Evolutionary conservation across 1,140 invertebrate species (phyloP).

Genomic region (Lineus longissimus): DNA sequence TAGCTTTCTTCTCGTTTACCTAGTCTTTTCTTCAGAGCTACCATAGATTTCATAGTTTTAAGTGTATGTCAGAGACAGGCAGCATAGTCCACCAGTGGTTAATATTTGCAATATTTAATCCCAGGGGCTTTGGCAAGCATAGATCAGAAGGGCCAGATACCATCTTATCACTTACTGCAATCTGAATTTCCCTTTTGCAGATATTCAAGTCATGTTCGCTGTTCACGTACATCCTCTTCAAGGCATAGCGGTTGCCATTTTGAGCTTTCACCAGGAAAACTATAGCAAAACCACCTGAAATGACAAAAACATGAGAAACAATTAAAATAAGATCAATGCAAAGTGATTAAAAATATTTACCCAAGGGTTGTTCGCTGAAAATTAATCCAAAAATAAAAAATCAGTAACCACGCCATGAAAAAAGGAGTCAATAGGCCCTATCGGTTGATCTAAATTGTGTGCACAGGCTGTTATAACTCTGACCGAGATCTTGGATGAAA

Average conservation of each 20-base stretch:
- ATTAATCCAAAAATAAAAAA: background rate
- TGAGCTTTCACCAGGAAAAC: constrained; percentile 77
- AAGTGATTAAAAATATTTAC: constrained; percentile 8
- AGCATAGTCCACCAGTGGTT: no score
- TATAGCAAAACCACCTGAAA: constrained; percentile 84
- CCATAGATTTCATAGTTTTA: no score
- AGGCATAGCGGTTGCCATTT: constrained; percentile 70
- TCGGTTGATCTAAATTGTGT: no score
- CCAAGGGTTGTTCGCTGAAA: background rate
- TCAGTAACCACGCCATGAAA: background rate
- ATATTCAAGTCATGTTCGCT: constrained; percentile 84
- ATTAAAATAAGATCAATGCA: background rate
- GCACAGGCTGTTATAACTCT: no score
- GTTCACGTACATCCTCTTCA: constrained; percentile 90
- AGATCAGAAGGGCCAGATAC: no score
- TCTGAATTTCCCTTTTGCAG: constrained; percentile 87
- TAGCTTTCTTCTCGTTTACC: no score
- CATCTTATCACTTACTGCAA: constrained; percentile 85
- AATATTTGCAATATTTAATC: no score
- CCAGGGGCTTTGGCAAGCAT: no score
- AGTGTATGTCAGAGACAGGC: no score
- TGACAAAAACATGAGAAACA: constrained; percentile 1
- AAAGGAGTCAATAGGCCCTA: background rate
- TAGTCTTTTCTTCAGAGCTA: no score
- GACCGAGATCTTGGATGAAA: no score